phyloP scores from a whole-genome alignment of 64 coral and sea anemone species.

The Astreopora myriophthalma region DNA sequence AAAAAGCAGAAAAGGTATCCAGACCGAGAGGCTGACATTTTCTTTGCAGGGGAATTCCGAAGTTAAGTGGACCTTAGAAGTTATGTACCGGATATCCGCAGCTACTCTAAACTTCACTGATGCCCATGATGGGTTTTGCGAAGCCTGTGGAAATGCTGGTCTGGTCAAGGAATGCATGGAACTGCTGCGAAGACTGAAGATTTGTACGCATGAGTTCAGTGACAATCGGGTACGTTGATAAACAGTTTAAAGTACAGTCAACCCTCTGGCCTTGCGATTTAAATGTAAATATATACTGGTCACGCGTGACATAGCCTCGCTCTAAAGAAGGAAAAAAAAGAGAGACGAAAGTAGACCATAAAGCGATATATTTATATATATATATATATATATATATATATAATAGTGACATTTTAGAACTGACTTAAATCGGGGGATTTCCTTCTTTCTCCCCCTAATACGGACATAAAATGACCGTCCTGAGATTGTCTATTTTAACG shows the following conservation, averaged over 20 bases:
- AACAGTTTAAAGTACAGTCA: not conserved
- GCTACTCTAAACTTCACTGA: conserved; percentile 46
- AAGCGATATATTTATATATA: too few species aligned
- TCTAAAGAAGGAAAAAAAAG: too few species aligned
- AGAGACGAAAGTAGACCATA: too few species aligned
- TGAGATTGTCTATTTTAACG: too few species aligned
- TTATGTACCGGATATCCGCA: not conserved
- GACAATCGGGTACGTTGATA: not conserved
- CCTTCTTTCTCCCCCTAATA: too few species aligned
- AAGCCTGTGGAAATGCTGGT: conserved; percentile 6
- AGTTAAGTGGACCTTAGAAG: conserved; percentile 1
- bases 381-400: too few species aligned
- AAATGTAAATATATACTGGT: too few species aligned
- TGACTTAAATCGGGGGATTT: too few species aligned
- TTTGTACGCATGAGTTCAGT: not conserved
- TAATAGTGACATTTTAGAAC: too few species aligned
- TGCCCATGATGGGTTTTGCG: conserved; percentile 12
- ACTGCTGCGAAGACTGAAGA: not conserved
- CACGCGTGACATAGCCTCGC: too few species aligned
- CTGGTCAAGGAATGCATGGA: not conserved
- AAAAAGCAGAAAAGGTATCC: not conserved
- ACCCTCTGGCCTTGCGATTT: too few species aligned
- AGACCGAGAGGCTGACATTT: not conserved
- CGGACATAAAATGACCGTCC: too few species aligned
- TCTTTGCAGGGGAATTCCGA: not conserved